Percentiles rank a stretch among this genome's conserved stretches.
Evolutionary conservation across 2,888 invertebrate genomes (phyloP).

Genomic region (Oscheius myriophilus): DNA sequence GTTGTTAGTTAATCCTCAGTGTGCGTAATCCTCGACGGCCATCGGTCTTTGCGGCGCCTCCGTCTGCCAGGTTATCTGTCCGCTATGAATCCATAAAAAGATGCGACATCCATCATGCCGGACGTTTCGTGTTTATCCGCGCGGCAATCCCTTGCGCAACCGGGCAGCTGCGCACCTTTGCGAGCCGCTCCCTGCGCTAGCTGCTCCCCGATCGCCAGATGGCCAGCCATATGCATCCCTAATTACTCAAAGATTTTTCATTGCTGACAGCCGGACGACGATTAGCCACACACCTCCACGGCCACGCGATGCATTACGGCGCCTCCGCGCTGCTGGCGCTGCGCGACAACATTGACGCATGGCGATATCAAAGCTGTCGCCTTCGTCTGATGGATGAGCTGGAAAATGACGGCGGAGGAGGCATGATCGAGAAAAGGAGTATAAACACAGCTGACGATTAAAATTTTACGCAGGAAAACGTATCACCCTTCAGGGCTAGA

Average conservation of each 20-base stretch:
- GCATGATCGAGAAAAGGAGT: too few relatives aligned
- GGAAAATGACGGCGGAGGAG: too few relatives aligned
- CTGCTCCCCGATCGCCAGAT: constrained; percentile 14
- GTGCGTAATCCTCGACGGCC: constrained; percentile 7
- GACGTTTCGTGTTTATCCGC: constrained; percentile 23
- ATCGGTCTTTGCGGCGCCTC: constrained; percentile 8
- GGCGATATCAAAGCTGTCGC: too few relatives aligned
- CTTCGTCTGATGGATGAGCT: too few relatives aligned
- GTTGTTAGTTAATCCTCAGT: too few relatives aligned
- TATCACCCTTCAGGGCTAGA: too few relatives aligned
- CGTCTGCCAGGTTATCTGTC: not conserved
- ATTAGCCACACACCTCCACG: constrained; percentile 19
- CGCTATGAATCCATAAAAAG: constrained; percentile 21
- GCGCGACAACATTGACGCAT: too few relatives aligned
- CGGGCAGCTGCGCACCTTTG: constrained; percentile 21
- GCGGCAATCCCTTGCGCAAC: constrained; percentile 30
- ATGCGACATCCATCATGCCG: constrained; percentile 24
- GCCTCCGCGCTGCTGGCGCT: not conserved
- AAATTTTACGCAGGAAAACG: too few relatives aligned
- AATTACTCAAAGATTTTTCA: constrained; percentile 33
- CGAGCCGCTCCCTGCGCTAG: constrained; percentile 8
- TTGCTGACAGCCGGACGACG: constrained; percentile 32
- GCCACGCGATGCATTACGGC: constrained; percentile 15
- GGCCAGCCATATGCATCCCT: constrained; percentile 30
- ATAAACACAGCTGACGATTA: too few relatives aligned